A percentile compares a stretch with the other conserved stretches of the same genome.
phyloP scores from a whole-genome alignment of 2,888 invertebrate species.

The Orgyia antiqua region DNA sequence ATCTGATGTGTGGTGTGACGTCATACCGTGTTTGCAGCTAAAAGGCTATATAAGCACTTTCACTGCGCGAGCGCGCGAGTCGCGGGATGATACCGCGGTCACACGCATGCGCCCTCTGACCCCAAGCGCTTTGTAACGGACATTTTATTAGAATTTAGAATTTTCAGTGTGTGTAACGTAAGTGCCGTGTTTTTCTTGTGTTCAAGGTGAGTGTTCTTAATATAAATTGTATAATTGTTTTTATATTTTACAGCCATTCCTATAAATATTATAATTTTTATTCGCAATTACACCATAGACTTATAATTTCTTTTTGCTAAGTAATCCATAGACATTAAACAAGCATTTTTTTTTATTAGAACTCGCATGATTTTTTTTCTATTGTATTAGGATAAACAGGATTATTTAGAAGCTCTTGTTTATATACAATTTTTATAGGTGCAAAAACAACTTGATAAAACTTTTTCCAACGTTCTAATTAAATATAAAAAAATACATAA shows the following conservation, averaged over 20 bases:
- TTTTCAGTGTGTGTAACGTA: slow-evolving; percentile 52
- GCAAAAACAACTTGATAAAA: too few relatives aligned
- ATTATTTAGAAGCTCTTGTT: too few relatives aligned
- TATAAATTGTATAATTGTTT: neutral
- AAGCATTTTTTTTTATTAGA: too few relatives aligned
- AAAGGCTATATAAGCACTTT: slow-evolving; percentile 74
- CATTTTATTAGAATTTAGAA: slow-evolving; percentile 20
- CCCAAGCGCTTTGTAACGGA: slow-evolving; percentile 45
- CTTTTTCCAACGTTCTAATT: too few relatives aligned
- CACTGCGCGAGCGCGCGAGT: slow-evolving; percentile 61
- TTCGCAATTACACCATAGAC: too few relatives aligned
- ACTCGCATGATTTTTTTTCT: too few relatives aligned
- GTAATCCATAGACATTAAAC: too few relatives aligned
- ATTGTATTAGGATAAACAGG: too few relatives aligned
- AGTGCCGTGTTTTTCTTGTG: slow-evolving; percentile 54
- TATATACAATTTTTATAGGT: too few relatives aligned
- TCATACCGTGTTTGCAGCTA: slow-evolving; percentile 47
- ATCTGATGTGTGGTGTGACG: slow-evolving; percentile 35
- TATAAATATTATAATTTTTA: too few relatives aligned
- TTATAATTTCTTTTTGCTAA: too few relatives aligned
- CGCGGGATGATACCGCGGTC: slow-evolving; percentile 49
- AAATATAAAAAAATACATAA: too few relatives aligned
- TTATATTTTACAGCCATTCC: neutral
- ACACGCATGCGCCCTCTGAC: slow-evolving; percentile 68
- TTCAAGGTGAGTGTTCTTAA: slow-evolving; percentile 55